Base-by-base conservation (phyloP, 2,113 vertebrate species). In the Brevimyrus niger region DNA sequence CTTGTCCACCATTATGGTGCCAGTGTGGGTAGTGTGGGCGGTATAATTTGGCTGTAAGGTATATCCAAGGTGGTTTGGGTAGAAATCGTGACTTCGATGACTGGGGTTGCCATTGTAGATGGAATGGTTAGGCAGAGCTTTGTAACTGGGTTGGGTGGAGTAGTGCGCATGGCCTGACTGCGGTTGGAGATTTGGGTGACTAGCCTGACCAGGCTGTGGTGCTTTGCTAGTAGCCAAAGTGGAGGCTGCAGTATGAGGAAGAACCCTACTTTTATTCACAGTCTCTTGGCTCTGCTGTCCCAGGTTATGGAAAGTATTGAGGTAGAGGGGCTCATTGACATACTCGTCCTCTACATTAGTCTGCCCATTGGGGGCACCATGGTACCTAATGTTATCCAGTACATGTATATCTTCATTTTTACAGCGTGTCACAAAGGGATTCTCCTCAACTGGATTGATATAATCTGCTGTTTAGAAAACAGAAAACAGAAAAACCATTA, bases 401-500 rank as follows among this genome's bases (percentile, higher is more conserved):
- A 96, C 94, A 80, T 98, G 98, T 53, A 97, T 95, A 17, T 99
- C 98, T 53, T 97, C 97, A 0, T 99, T 99, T 93, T 97, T 97
- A 0, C 97, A 96, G 4, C 97, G 96, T 42, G 98, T 96, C 65
- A 98, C 98, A 51, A 99, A 99, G 0, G 98, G 98, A 91, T 99
- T 99, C 92, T 99, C 98, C 89, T 99, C 98, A 58, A 99, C 97
- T 0, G 98, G 97, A 93, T 97, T 97, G 86, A 98, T 95, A 94
- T 97, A 97, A 93, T 99, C 98, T 98, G 91, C 51, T 89, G 88
- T 88, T 27, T 38, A 44, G 19, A 50, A 8, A 23, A 53, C 55
- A 73, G 47, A 87, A 23, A 9, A 50, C 15, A 51, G 35, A 47
- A 88, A 35, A 50, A 80, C 6, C 1, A 21, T 35, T 21, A 76